Percentiles rank a stretch among this genome's conserved stretches.
phyloP scores from a whole-genome alignment of 2,113 vertebrate genomes.

The Mionectes macconnelli region DNA sequence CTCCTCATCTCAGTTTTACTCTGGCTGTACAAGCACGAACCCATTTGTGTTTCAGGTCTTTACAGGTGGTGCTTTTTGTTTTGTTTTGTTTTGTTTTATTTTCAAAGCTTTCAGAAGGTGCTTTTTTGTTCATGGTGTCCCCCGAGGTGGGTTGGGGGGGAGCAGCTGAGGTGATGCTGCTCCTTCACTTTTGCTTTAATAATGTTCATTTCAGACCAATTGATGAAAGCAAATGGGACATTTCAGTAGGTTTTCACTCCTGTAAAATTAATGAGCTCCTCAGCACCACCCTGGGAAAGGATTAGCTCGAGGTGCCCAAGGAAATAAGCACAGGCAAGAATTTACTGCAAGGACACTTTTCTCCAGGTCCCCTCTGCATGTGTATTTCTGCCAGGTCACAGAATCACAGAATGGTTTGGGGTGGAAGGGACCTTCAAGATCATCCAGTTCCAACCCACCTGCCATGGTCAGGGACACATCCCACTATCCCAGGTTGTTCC shows the following conservation, averaged over 20 bases:
- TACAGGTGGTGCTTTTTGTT: neutral
- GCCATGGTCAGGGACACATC: neutral
- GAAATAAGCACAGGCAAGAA: neutral
- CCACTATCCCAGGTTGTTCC: neutral
- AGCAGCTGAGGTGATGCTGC: neutral
- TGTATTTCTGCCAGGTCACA: neutral
- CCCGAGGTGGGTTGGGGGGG: neutral
- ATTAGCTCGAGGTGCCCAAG: neutral
- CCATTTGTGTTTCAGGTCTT: neutral
- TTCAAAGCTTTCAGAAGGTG: constrained; percentile 35
- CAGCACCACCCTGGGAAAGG: constrained; percentile 16
- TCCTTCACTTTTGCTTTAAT: constrained; percentile 25
- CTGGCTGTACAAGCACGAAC: neutral
- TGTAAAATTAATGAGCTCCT: constrained; percentile 45
- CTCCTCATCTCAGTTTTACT: neutral
- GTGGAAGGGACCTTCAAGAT: neutral
- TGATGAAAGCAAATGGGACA: constrained; percentile 52
- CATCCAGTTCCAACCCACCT: neutral
- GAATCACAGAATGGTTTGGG: neutral
- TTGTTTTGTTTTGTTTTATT: neutral
- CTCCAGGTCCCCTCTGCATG: neutral
- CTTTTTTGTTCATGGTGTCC: neutral
- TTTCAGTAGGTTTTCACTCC: constrained; percentile 37
- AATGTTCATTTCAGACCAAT: neutral
- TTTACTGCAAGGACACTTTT: neutral